Conservation (phyloP, 1,140 invertebrate species). For the Drosophila takahashii region DNA sequence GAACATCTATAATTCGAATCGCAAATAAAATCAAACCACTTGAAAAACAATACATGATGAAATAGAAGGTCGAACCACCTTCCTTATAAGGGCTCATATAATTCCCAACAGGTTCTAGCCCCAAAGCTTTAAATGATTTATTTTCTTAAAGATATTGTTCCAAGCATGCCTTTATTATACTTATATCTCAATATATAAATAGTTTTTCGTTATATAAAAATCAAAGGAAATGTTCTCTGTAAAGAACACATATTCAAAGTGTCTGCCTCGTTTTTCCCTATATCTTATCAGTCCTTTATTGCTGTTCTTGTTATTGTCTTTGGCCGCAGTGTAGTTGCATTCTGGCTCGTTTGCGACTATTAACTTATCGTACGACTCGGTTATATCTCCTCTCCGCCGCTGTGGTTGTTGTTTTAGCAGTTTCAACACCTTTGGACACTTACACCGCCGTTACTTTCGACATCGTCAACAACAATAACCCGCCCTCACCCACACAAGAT, state of each 20-base stretch:
- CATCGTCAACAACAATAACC: conserved; percentile 52
- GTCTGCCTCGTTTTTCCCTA: background rate
- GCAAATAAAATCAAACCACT: background rate
- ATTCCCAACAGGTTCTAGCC: conserved; percentile 6
- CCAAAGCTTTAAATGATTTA: background rate
- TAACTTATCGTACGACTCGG: conserved; percentile 29
- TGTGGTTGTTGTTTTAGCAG: conserved; percentile 44
- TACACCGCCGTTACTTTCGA: conserved; percentile 63
- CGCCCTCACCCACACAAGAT: conserved; percentile 19
- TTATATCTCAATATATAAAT: background rate
- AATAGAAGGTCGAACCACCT: background rate
- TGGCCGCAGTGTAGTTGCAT: conserved; percentile 29
- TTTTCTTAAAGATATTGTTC: background rate
- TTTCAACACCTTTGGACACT: conserved; percentile 74
- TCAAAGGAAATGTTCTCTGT: background rate
- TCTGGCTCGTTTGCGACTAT: conserved; percentile 32
- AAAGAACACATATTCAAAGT: background rate
- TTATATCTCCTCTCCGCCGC: conserved; percentile 6
- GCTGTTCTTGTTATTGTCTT: conserved; percentile 30
- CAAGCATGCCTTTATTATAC: too few species aligned
- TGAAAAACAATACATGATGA: background rate
- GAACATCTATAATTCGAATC: background rate
- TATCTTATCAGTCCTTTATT: conserved; percentile 34
- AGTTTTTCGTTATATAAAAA: background rate
- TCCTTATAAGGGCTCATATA: conserved; percentile 3